Base-by-base conservation (phyloP, 30 jellyfish, hydroid and myxozoan genomes). In the Nemopilema nomurai region DNA sequence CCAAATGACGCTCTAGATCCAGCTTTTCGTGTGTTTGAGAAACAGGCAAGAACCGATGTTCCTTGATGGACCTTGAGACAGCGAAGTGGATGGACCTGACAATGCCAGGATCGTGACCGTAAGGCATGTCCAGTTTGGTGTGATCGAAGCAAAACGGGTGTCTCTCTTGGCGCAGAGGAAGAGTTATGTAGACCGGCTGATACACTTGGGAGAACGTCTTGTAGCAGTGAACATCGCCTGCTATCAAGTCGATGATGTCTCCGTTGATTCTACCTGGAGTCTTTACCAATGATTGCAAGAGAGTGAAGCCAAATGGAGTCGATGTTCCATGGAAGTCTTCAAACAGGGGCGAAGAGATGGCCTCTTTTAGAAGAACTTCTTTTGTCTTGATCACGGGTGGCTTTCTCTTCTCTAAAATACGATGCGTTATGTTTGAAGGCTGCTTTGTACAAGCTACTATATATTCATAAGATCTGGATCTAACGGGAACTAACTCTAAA, bases 31-130 rank as follows among this genome's bases (percentile, higher is more conserved):
- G 70, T 23, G 51, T 21, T n/a, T 41, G 21, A 18, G 69, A 57
- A 31, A 77, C 29, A 8, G 92, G 86, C 32, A 63, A 30, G 41
- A 83, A 83, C 22, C 85, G 62, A 33, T 70, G 67, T 51, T 73
- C 92, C 78, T 70, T 73, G 28, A 83, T 57, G 17, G 92, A 83
- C 57, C 92, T 23, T 24, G 86, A 53, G 16, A 62, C 92, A 50
- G 29, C 64, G 41, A 83, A 26, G 41, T 73, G 92, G 8, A 71
- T 22, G n/a, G 96, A 87, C 62, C 74, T 70, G 31, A 87, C 87
- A 31, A 62, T 28, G 18, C 18, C 82, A 1, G 77, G 77, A n/a
- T 50, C 51, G 49, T 51, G 32, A 20, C 64, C 20, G n/a, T 67
- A 41, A 22, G 53, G 75, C 24, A 24, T 41, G 26, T 79, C 32